phyloP scores from a whole-genome alignment of 2,888 invertebrate species.

The Monopis laevigella region DNA sequence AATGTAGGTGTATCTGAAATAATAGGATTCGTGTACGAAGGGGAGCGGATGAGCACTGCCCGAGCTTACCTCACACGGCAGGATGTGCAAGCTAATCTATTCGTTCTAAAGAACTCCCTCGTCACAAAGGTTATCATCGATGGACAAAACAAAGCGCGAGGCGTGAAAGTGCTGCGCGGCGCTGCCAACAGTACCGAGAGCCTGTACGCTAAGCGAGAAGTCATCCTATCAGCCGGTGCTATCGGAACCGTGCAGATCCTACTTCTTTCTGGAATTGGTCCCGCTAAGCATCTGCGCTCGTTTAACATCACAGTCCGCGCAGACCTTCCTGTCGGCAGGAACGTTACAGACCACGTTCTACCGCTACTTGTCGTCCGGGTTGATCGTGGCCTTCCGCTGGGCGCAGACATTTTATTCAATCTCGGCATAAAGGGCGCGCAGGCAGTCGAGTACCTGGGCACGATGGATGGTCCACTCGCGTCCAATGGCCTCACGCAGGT shows the following conservation, averaged over 20 bases:
- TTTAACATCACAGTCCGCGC: slow-evolving; percentile 70
- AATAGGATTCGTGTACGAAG: slow-evolving; percentile 32
- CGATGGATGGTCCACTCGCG: slow-evolving; percentile 28
- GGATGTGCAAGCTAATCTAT: slow-evolving; percentile 27
- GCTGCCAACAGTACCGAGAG: slow-evolving; percentile 2
- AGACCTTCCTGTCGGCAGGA: slow-evolving; percentile 75
- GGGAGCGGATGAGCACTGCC: slow-evolving; percentile 37
- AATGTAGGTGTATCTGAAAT: slow-evolving; percentile 36
- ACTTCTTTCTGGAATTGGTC: slow-evolving; percentile 83
- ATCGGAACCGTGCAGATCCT: slow-evolving; percentile 86
- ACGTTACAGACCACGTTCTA: slow-evolving; percentile 2
- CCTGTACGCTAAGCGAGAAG: slow-evolving; percentile 51
- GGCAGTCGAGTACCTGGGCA: slow-evolving; percentile 22
- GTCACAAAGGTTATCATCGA: slow-evolving; percentile 37
- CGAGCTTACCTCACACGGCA: slow-evolving; percentile 30
- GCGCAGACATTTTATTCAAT: slow-evolving; percentile 13
- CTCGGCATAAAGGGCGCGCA: slow-evolving; percentile 18
- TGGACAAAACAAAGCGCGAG: slow-evolving; percentile 26
- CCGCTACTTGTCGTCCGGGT: slow-evolving; percentile 5
- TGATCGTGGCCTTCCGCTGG: slow-evolving; percentile 7
- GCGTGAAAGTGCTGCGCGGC: slow-evolving; percentile 26
- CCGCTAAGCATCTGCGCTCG: slow-evolving; percentile 67
- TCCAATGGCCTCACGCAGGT: slow-evolving; percentile 37
- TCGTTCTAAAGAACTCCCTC: slow-evolving; percentile 29
- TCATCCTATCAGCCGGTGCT: slow-evolving; percentile 81